phyloP scores from a whole-genome alignment of 2,888 invertebrate genomes.

The Apotomis betuletana region DNA sequence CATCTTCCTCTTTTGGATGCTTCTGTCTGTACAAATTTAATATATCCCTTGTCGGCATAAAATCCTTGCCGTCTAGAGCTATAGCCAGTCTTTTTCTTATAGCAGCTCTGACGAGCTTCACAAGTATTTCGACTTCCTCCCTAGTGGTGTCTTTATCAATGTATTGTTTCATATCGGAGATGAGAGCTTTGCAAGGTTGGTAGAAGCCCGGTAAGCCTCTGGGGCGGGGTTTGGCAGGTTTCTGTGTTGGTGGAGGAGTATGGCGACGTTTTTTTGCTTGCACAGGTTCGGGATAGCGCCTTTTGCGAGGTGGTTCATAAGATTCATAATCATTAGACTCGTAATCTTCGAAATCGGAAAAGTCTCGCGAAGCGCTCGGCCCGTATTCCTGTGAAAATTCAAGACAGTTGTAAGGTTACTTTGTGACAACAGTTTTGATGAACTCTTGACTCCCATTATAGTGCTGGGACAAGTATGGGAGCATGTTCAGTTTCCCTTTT shows the following conservation, averaged over 20 bases:
- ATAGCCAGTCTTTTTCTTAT: constrained; percentile 48
- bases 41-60: constrained; percentile 41
- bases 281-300: constrained; percentile 11
- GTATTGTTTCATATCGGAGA: constrained; percentile 29
- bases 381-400: constrained; percentile 51
- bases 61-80: constrained; percentile 43
- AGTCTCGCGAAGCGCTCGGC: constrained; percentile 45
- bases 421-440: not conserved
- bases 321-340: constrained; percentile 4
- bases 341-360: constrained; percentile 30
- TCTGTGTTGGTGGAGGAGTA: not conserved
- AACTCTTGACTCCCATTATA: not conserved
- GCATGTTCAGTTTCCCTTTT: no score
- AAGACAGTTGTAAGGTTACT: constrained; percentile 15
- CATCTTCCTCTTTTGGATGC: constrained; percentile 47
- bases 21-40: constrained; percentile 46
- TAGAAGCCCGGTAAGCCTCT: constrained; percentile 25
- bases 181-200: constrained; percentile 34
- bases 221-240: not conserved
- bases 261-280: constrained; percentile 19
- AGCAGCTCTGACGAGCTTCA: constrained; percentile 41
- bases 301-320: constrained; percentile 26
- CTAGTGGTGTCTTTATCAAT: constrained; percentile 23
- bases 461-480: no score
- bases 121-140: constrained; percentile 25